Evolutionary conservation across 2,797 vertebrate genomes (phyloP).

Genomic region (Danio kyathit): DNA sequence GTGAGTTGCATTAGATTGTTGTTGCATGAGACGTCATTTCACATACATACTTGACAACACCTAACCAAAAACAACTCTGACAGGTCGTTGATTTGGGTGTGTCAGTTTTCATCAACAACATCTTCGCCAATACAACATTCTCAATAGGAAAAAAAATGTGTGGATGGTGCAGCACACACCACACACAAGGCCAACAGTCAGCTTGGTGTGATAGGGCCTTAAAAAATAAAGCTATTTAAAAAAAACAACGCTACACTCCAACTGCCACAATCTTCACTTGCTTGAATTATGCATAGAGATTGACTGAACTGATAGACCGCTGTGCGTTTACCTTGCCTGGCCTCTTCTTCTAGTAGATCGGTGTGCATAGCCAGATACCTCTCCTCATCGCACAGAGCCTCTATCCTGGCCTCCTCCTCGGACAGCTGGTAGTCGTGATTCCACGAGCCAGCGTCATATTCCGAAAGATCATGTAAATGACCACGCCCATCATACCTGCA

Average conservation of each 20-base stretch:
- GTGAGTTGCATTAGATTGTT: no score
- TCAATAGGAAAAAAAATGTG: no score
- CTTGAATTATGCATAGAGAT: neutral
- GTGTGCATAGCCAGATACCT: constrained; percentile 99
- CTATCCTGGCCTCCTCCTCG: constrained; percentile 96
- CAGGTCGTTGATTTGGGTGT: no score
- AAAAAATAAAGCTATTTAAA: neutral
- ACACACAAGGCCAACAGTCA: neutral
- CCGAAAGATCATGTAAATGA: constrained; percentile 99
- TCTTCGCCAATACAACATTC: no score
- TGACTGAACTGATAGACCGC: neutral
- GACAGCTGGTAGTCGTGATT: constrained; percentile 96
- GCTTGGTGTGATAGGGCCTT: neutral
- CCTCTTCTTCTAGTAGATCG: constrained; percentile 98
- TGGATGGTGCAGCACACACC: no score
- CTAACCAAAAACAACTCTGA: no score
- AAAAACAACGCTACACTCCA: neutral
- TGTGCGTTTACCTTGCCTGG: constrained; percentile 90
- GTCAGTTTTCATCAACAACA: no score
- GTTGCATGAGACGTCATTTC: no score
- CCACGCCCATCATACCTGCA: constrained; percentile 99
- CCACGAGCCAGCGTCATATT: constrained; percentile 98
- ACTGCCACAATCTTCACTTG: no score
- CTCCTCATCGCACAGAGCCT: constrained; percentile 98
- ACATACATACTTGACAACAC: no score